These are phyloP conservation scores for Menura novaehollandiae DNA, from an alignment of 2,113 vertebrate genomes.

Conservation along the genomic window DNA sequence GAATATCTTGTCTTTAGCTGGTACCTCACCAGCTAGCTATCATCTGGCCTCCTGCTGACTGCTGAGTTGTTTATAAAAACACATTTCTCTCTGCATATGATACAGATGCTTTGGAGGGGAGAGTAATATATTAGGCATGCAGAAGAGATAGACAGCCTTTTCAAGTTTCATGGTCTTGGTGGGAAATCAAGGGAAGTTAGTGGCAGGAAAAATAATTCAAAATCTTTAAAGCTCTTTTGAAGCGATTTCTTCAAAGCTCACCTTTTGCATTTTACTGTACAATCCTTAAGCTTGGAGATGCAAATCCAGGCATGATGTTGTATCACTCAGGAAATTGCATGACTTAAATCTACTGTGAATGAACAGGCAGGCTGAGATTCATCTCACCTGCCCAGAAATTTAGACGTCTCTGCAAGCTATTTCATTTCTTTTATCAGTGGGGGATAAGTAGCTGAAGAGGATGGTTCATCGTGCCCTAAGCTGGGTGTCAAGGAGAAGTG, in stretches of 20 bases:
- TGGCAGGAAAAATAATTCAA: slow-evolving; percentile 22
- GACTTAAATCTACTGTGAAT: slow-evolving; percentile 1
- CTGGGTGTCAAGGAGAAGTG: neutral
- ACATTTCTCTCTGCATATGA: neutral
- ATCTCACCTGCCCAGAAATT: neutral
- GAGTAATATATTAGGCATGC: slow-evolving; percentile 36
- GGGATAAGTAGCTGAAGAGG: neutral
- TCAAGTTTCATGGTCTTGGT: slow-evolving; percentile 29
- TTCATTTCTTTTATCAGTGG: neutral
- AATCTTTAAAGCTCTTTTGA: slow-evolving; percentile 37
- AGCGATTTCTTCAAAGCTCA: slow-evolving; percentile 12
- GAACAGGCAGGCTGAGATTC: neutral
- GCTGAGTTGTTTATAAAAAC: slow-evolving; percentile 34
- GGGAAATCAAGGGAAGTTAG: slow-evolving; percentile 35
- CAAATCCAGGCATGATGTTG: neutral
- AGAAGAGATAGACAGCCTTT: slow-evolving; percentile 15
- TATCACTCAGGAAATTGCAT: neutral
- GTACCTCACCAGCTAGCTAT: neutral
- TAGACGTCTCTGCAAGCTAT: neutral
- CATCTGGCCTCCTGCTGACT: slow-evolving; percentile 26
- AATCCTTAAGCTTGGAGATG: neutral
- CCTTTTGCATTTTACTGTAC: neutral
- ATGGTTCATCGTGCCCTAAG: neutral
- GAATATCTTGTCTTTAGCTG: slow-evolving; percentile 6
- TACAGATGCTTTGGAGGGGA: neutral